These are phyloP conservation scores for Achatina immaculata DNA, from an alignment of 1,140 invertebrate genomes.

Conservation along the genomic window DNA sequence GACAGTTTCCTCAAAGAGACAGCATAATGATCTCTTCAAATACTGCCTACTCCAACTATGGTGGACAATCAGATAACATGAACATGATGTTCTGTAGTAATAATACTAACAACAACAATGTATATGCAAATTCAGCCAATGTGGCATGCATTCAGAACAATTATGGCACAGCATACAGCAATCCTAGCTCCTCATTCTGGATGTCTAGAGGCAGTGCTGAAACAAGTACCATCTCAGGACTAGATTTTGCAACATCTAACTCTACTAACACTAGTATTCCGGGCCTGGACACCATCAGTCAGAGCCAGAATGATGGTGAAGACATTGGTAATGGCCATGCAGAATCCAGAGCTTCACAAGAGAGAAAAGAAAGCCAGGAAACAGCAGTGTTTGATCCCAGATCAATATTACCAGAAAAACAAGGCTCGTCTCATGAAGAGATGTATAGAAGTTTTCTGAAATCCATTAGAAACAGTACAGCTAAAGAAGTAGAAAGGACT, in stretches of 20 bases:
- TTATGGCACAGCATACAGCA: background rate
- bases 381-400: background rate
- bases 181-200: background rate
- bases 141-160: background rate
- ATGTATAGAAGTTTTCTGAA: background rate
- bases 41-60: background rate
- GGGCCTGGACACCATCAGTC: background rate
- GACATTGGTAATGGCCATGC: background rate
- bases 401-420: background rate
- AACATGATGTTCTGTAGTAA: too few relatives aligned
- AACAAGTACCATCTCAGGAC: background rate
- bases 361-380: background rate
- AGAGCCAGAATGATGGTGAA: background rate
- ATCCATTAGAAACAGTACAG: background rate
- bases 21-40: background rate
- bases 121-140: background rate
- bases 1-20: background rate
- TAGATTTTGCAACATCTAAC: background rate
- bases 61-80: background rate
- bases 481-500: background rate
- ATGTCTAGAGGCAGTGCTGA: background rate
- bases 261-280: background rate
- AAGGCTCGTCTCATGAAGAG: background rate
- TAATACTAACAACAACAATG: too few relatives aligned
- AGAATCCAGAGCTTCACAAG: background rate